Evolutionary conservation across 2,113 vertebrate genomes (phyloP).

Genomic region (Spizaetus ornatus): DNA sequence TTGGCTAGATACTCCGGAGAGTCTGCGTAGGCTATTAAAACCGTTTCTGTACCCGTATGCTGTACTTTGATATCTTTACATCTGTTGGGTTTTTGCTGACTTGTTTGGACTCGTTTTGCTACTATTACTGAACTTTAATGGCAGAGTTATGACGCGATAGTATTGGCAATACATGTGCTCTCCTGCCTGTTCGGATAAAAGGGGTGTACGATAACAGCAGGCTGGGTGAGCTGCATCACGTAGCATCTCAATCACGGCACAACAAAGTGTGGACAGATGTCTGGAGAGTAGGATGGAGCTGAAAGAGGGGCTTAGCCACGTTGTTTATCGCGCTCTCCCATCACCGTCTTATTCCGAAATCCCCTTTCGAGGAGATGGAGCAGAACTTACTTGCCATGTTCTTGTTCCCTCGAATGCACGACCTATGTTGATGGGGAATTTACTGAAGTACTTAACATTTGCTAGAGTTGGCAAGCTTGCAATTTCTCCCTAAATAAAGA

Average conservation of each 20-base stretch:
- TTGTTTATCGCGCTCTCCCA: neutral
- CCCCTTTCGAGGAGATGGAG: neutral
- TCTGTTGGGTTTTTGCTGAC: neutral
- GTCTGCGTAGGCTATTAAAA: neutral
- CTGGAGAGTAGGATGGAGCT: neutral
- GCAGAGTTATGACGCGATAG: neutral
- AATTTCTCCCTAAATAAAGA: constrained; percentile 54
- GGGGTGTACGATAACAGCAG: neutral
- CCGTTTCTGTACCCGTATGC: neutral
- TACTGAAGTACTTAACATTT: constrained; percentile 59
- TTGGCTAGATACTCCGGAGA: neutral
- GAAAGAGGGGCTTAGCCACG: neutral
- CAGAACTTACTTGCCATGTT: neutral
- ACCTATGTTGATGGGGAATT: constrained; percentile 46
- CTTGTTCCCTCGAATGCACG: constrained; percentile 29
- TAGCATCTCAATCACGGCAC: neutral
- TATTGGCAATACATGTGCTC: neutral
- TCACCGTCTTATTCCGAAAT: neutral
- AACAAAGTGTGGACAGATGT: neutral
- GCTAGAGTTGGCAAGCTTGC: constrained; percentile 48
- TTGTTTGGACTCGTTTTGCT: neutral
- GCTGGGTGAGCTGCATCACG: neutral
- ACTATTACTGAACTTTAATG: constrained; percentile 6
- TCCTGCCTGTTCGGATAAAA: neutral
- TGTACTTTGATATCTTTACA: neutral